These are phyloP conservation scores for Tetrax tetrax DNA, from an alignment of 2,113 vertebrate genomes.

Conservation along the genomic window DNA sequence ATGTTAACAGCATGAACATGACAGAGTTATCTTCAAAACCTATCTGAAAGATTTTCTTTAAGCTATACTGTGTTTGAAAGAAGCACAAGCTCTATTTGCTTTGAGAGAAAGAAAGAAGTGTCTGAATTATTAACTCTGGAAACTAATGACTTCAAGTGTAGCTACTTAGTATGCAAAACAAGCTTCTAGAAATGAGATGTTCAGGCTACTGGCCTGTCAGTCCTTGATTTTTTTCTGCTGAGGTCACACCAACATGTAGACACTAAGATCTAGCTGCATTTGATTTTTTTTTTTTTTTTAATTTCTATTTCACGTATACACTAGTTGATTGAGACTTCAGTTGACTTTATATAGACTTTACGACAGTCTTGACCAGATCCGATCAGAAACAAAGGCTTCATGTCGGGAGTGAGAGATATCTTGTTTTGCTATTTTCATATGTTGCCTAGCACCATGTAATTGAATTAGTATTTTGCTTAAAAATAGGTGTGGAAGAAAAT, in stretches of 20 bases:
- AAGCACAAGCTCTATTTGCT: not conserved
- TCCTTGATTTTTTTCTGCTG: not conserved
- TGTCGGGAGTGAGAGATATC: not conserved
- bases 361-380: not conserved
- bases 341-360: not conserved
- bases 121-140: not conserved
- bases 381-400: not conserved
- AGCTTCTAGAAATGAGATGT: not conserved
- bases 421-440: not conserved
- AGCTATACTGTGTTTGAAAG: not conserved
- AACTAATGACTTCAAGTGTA: not conserved
- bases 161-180: not conserved
- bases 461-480: not conserved
- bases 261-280: not conserved
- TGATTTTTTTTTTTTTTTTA: not conserved
- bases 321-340: not conserved
- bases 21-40: not conserved
- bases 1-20: not conserved
- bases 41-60: not conserved
- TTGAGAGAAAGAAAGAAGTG: not conserved
- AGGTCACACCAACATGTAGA: not conserved
- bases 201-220: not conserved
- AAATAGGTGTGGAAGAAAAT: not conserved
- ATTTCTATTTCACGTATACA: not conserved
- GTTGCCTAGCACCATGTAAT: not conserved